Evolutionary conservation across 2,888 invertebrate genomes (phyloP).

Genomic region (Brachynemurus nebulosus): DNA sequence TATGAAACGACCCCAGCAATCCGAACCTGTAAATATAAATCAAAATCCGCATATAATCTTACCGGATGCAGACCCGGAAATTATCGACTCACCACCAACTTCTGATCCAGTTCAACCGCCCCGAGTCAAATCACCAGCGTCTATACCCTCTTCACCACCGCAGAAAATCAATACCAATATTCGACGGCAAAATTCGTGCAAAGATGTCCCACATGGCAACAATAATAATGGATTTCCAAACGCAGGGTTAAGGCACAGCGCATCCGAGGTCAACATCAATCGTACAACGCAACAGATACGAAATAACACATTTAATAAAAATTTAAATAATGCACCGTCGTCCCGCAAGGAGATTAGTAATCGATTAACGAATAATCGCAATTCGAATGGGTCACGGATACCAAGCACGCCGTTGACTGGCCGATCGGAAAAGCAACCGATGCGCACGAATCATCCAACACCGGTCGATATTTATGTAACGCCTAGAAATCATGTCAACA

Average conservation of each 20-base stretch:
- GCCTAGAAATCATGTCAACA: conserved; percentile 22
- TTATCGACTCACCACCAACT: conserved; percentile 1
- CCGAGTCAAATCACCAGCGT: conserved; percentile 12
- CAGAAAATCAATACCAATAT: conserved; percentile 21
- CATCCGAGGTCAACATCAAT: conserved; percentile 30
- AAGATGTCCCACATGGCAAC: conserved; percentile 26
- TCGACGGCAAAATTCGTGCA: conserved; percentile 31
- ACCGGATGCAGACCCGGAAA: neutral
- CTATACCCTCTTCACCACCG: conserved; percentile 11
- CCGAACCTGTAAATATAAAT: neutral
- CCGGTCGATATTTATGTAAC: conserved; percentile 33
- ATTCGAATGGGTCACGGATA: conserved; percentile 26
- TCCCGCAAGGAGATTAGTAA: conserved; percentile 23
- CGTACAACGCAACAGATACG: conserved; percentile 20
- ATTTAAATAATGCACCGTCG: conserved; percentile 15
- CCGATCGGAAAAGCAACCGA: conserved; percentile 5
- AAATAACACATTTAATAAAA: conserved; percentile 10
- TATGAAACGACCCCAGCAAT: neutral
- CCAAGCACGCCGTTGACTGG: conserved; percentile 15
- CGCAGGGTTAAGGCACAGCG: conserved; percentile 27
- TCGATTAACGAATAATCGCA: conserved; percentile 20
- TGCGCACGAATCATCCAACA: neutral
- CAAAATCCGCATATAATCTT: conserved; percentile 1
- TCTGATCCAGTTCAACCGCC: conserved; percentile 8
- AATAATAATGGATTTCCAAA: conserved; percentile 21